A percentile compares a stretch with the other conserved stretches of the same genome.
Conservation (phyloP, 2,113 vertebrate species). For the Cavia aperea region DNA sequence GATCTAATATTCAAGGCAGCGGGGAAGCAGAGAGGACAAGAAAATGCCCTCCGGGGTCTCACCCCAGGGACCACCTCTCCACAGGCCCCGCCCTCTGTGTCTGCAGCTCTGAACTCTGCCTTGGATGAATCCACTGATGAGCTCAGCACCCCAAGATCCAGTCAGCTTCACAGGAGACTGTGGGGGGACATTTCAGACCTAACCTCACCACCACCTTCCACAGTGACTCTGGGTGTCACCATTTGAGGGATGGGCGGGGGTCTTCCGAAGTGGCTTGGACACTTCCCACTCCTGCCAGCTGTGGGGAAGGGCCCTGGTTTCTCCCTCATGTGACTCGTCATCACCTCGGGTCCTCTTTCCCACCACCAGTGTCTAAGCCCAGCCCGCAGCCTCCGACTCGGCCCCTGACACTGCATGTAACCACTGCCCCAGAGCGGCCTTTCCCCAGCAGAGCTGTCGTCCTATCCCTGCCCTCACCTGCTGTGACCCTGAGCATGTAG, state of each 20-base stretch:
- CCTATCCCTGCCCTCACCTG: neutral
- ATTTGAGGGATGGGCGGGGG: neutral
- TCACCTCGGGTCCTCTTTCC: rapidly evolving
- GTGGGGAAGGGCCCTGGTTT: rapidly evolving
- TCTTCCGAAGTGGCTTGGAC: neutral
- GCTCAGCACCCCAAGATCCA: neutral
- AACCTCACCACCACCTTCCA: neutral
- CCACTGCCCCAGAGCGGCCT: neutral
- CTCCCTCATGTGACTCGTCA: neutral
- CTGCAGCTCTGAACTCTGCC: neutral
- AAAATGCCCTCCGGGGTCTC: neutral
- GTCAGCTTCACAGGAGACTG: neutral
- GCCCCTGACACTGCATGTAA: too few relatives aligned
- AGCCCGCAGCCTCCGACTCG: too few relatives aligned
- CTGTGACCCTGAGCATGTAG: neutral
- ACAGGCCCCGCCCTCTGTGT: neutral
- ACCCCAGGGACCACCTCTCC: neutral
- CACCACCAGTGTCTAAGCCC: rapidly evolving
- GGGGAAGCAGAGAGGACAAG: neutral
- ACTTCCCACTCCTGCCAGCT: neutral
- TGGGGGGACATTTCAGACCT: neutral
- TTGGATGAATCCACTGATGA: neutral
- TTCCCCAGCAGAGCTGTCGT: neutral
- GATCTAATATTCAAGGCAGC: neutral
- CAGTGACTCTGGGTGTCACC: rapidly evolving